A percentile compares a stretch with the other conserved stretches of the same genome.
These are phyloP conservation scores for Formica aserva DNA, from an alignment of 2,888 invertebrate species.

Conservation along the genomic window DNA sequence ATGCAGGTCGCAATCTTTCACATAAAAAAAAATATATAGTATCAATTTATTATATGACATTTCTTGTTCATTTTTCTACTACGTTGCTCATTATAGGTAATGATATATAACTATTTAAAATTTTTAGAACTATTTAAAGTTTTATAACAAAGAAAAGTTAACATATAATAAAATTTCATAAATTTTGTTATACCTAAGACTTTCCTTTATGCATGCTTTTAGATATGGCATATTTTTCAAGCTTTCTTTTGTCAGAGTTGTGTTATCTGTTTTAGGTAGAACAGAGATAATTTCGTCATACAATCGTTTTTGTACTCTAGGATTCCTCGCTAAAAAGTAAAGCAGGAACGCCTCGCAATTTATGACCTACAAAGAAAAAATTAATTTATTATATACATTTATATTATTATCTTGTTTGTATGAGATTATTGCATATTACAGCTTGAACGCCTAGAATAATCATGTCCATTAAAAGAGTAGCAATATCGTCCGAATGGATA, in stretches of 20 bases:
- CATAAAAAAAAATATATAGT: constrained; percentile 33
- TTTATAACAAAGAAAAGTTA: not conserved
- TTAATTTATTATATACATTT: not conserved
- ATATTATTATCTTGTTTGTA: not conserved
- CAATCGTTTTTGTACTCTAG: constrained; percentile 88
- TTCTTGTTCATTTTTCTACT: not conserved
- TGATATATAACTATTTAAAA: not conserved
- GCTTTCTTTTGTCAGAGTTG: constrained; percentile 79
- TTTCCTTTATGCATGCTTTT: constrained; percentile 89
- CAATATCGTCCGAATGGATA: constrained; percentile 88
- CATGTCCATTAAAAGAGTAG: constrained; percentile 89
- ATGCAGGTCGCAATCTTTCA: constrained; percentile 88
- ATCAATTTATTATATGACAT: not conserved
- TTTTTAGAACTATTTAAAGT: not conserved
- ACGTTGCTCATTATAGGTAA: not conserved
- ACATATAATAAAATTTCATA: not conserved
- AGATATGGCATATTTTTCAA: constrained; percentile 86
- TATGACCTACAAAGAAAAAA: constrained; percentile 86
- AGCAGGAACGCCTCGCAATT: constrained; percentile 89
- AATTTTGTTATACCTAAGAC: constrained; percentile 86
- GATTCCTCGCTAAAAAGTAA: constrained; percentile 90
- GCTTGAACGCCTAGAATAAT: constrained; percentile 90
- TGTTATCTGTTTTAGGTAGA: constrained; percentile 77
- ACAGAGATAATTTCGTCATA: constrained; percentile 88
- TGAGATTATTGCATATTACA: constrained; percentile 79